Evolutionary conservation across 2,113 vertebrate species (phyloP).

Genomic region (Gavia stellata): DNA sequence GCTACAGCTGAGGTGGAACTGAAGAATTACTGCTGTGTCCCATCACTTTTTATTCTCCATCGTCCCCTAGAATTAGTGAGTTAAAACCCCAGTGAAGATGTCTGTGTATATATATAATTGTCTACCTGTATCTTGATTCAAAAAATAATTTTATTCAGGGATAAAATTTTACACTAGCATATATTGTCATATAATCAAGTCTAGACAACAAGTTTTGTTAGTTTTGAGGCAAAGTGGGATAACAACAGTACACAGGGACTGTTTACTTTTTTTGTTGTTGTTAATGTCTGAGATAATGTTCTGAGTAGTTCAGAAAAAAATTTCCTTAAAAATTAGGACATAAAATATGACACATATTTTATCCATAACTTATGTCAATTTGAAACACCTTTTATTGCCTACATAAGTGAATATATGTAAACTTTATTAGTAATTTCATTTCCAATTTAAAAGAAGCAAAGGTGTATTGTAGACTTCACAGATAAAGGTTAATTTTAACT

Average conservation of each 20-base stretch:
- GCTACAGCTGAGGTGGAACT: not conserved
- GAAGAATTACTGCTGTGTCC: not conserved
- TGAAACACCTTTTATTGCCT: conserved; percentile 61
- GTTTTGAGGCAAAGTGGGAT: not conserved
- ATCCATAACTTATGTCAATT: conserved; percentile 39
- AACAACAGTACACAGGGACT: not conserved
- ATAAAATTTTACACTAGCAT: not conserved
- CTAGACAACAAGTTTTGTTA: not conserved
- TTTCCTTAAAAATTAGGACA: conserved; percentile 9
- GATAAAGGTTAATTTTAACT: conserved; percentile 43
- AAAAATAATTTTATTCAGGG: not conserved
- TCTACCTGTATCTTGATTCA: not conserved
- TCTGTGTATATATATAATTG: not conserved
- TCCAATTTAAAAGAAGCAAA: conserved; percentile 58
- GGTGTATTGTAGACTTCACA: conserved; percentile 51
- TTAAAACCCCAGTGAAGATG: not conserved
- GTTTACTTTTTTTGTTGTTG: not conserved
- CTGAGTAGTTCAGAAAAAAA: not conserved
- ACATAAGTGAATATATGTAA: conserved; percentile 61
- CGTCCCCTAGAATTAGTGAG: not conserved
- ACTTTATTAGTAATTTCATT: conserved; percentile 60
- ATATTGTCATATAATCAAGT: not conserved
- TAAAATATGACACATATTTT: conserved; percentile 59
- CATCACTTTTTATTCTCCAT: not conserved
- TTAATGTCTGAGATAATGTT: not conserved